Evolutionary conservation across 2,888 invertebrate genomes (phyloP).

Genomic region (Drosophila suboccidentalis): DNA sequence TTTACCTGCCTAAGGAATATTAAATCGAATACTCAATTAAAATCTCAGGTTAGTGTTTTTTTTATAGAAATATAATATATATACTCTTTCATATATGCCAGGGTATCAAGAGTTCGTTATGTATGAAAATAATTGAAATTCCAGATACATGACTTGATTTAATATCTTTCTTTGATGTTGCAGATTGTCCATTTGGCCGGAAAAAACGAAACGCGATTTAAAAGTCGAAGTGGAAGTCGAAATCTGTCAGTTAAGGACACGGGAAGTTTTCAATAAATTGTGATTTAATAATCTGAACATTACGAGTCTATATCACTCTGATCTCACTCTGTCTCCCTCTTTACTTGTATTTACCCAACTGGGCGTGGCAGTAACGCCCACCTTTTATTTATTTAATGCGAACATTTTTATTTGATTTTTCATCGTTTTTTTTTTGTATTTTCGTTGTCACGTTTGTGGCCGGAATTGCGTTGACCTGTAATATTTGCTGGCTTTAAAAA

Average conservation of each 20-base stretch:
- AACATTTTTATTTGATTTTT: conserved; percentile 36
- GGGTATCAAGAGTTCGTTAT: conserved; percentile 4
- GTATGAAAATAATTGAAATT: neutral
- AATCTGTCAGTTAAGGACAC: conserved; percentile 16
- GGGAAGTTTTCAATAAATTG: conserved; percentile 60
- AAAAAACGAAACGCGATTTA: conserved; percentile 12
- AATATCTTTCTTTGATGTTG: conserved; percentile 3
- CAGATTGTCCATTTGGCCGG: conserved; percentile 9
- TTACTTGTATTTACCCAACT: neutral
- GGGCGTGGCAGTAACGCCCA: conserved; percentile 46
- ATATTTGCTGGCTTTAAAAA: conserved; percentile 43
- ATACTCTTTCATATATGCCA: neutral
- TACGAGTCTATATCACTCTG: conserved; percentile 26
- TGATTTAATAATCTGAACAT: conserved; percentile 58
- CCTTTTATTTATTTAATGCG: conserved; percentile 59
- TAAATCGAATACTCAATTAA: no score
- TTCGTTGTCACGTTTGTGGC: conserved; percentile 65
- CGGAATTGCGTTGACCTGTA: conserved; percentile 62
- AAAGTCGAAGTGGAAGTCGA: conserved; percentile 12
- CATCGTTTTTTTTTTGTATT: neutral
- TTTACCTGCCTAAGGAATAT: no score
- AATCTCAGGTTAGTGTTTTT: neutral
- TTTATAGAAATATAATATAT: neutral
- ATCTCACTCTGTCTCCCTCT: neutral
- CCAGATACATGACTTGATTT: neutral